These are phyloP conservation scores for Lanistes nyassanus DNA, from an alignment of 1,140 invertebrate species.

Conservation along the genomic window DNA sequence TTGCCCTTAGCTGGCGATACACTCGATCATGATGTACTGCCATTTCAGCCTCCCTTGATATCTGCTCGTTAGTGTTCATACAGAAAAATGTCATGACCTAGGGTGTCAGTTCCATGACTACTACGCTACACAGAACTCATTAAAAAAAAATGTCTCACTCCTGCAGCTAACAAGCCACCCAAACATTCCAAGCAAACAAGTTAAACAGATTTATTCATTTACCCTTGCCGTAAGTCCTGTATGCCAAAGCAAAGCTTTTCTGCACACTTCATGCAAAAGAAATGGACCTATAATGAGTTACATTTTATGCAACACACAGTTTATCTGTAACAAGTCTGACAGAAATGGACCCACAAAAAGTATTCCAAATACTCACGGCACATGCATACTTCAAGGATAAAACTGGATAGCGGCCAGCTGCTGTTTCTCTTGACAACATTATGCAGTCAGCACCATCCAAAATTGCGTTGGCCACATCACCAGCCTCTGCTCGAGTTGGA, in stretches of 20 bases:
- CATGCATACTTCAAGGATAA: conserved; percentile 87
- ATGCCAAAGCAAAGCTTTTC: too few species aligned
- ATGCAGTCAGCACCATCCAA: conserved; percentile 97
- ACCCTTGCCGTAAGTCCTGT: too few species aligned
- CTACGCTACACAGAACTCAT: too few species aligned
- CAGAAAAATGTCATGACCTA: not conserved
- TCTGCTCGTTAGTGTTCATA: conserved; percentile 63
- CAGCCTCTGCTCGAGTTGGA: conserved; percentile 93
- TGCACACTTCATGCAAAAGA: too few species aligned
- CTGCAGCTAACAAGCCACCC: too few species aligned
- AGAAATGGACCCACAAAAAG: not conserved
- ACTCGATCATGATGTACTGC: conserved; percentile 93
- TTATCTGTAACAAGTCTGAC: too few species aligned
- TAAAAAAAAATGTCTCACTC: too few species aligned
- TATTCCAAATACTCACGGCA: conserved; percentile 67
- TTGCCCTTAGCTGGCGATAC: conserved; percentile 82
- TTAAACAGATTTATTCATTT: too few species aligned
- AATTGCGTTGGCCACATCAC: conserved; percentile 96
- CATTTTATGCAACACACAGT: too few species aligned
- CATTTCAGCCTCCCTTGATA: conserved; percentile 96
- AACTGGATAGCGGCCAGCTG: conserved; percentile 91
- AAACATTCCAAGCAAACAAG: too few species aligned
- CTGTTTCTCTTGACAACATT: conserved; percentile 96
- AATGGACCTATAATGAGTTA: too few species aligned
- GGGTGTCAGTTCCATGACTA: too few species aligned